phyloP scores from a whole-genome alignment of 2,888 invertebrate genomes.

The Cephonodes hylas region DNA sequence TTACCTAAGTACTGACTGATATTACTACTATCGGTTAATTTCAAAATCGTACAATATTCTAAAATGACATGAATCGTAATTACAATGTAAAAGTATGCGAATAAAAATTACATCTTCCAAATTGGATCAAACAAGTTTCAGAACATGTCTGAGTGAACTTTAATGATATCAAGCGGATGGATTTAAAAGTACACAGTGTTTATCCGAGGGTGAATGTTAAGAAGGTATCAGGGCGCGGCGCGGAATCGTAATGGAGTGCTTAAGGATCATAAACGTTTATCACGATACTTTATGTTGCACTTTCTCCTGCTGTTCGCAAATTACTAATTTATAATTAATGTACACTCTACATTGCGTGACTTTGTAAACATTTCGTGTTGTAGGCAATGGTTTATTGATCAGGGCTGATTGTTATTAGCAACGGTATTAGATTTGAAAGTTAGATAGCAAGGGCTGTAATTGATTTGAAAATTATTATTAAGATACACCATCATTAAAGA shows the following conservation, averaged over 20 bases:
- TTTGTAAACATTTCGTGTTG: too few species aligned
- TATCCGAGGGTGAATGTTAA: background rate
- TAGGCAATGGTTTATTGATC: too few species aligned
- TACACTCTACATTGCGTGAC: background rate
- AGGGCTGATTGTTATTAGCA: too few species aligned
- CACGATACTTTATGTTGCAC: background rate
- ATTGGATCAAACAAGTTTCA: background rate
- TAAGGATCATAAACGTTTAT: conserved; percentile 1
- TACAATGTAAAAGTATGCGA: too few species aligned
- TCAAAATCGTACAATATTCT: too few species aligned
- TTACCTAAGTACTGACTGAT: too few species aligned
- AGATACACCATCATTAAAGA: too few species aligned
- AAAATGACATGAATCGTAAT: too few species aligned
- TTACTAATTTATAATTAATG: background rate
- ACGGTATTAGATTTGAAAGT: too few species aligned
- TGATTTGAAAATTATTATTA: too few species aligned
- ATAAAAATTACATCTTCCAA: background rate
- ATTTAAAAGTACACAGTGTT: background rate
- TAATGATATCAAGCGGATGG: background rate
- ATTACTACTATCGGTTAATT: too few species aligned
- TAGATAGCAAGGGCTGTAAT: too few species aligned
- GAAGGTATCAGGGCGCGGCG: background rate
- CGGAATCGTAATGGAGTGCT: conserved; percentile 2
- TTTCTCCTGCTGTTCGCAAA: background rate
- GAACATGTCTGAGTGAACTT: background rate